These are phyloP conservation scores for Scotopteryx bipunctaria DNA, from an alignment of 2,888 invertebrate genomes.

Conservation along the genomic window DNA sequence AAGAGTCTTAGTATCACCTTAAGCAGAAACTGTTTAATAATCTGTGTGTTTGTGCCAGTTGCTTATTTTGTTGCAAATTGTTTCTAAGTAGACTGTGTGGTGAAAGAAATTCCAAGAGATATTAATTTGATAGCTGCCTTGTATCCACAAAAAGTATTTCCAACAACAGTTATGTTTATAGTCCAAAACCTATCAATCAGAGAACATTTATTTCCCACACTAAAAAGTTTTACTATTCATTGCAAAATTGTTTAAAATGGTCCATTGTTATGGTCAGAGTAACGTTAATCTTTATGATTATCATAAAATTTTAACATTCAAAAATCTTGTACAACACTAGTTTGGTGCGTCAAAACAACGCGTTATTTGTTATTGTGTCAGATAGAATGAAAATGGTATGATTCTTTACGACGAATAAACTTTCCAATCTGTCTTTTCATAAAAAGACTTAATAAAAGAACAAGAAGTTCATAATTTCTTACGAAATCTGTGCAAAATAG, in stretches of 20 bases:
- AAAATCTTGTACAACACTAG: neutral
- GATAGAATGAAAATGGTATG: no score
- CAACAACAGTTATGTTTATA: conserved; percentile 7
- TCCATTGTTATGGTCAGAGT: conserved; percentile 25
- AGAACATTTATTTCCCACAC: conserved; percentile 27
- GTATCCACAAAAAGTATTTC: neutral
- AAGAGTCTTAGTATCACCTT: neutral
- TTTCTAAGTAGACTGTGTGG: neutral
- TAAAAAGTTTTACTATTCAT: conserved; percentile 30
- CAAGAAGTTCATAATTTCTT: no score
- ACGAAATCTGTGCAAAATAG: no score
- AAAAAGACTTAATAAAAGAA: no score
- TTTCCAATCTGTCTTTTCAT: no score
- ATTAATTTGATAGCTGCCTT: no score
- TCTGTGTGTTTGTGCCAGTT: conserved; percentile 5
- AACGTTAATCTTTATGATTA: conserved; percentile 21
- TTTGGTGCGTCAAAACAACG: neutral
- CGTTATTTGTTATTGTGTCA: neutral
- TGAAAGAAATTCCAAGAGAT: no score
- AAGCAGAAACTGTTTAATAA: neutral
- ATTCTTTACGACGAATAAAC: no score
- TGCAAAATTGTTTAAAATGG: conserved; percentile 25
- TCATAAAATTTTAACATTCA: conserved; percentile 12
- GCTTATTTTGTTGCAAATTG: neutral
- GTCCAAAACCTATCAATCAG: conserved; percentile 16